Conservation (phyloP, 2,113 vertebrate genomes). For the Pogonocichla stellata region DNA sequence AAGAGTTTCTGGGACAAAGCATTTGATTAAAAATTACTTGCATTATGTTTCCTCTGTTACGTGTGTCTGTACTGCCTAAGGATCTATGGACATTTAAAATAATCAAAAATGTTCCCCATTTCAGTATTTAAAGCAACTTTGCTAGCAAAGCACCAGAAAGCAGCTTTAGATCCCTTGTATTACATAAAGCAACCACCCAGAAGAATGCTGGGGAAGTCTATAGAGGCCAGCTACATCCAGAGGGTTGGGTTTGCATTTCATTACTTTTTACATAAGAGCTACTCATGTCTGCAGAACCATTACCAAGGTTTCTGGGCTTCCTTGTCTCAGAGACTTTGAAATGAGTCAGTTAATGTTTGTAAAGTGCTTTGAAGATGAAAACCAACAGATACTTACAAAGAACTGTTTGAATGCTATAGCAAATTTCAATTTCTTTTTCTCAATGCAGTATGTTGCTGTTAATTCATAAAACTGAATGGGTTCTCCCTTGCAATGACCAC, state of each 20-base stretch:
- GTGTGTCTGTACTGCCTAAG: neutral
- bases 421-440: conserved; percentile 25
- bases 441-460: neutral
- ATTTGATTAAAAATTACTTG: neutral
- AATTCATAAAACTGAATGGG: conserved; percentile 33
- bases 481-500: conserved; percentile 19
- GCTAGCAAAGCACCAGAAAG: neutral
- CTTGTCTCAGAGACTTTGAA: conserved; percentile 3
- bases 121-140: conserved; percentile 6
- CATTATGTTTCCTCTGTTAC: neutral
- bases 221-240: conserved; percentile 11
- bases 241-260: conserved; percentile 39
- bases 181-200: conserved; percentile 27
- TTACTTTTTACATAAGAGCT: conserved; percentile 44
- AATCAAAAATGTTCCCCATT: neutral
- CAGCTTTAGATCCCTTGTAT: conserved; percentile 1
- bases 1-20: conserved; percentile 20
- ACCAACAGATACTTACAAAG: conserved; percentile 15
- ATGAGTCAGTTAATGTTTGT: conserved; percentile 2
- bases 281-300: conserved; percentile 44
- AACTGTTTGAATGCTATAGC: neutral
- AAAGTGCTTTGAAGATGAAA: conserved; percentile 46
- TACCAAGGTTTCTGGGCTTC: conserved; percentile 27
- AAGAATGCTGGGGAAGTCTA: neutral
- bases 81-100: neutral